Conservation (phyloP, 1,140 invertebrate species). For the Vanessa atalanta region DNA sequence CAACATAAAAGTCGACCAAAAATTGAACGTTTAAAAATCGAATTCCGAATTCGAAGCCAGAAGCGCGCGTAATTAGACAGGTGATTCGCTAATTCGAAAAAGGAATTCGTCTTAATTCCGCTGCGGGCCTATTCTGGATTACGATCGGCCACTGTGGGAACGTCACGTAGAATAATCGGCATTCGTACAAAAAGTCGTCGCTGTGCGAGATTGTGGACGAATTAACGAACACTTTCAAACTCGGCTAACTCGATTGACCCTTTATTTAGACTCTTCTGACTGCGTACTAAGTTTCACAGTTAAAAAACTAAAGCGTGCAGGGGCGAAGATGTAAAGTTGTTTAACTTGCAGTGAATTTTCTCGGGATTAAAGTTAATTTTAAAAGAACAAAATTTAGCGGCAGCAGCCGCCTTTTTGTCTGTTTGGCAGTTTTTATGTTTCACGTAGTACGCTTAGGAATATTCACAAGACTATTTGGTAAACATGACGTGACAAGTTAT, state of each 20-base stretch:
- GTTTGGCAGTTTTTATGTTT: slow-evolving; percentile 8
- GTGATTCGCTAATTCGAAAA: slow-evolving; percentile 74
- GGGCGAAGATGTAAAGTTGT: slow-evolving; percentile 16
- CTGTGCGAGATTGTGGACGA: slow-evolving; percentile 47
- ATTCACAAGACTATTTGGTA: background rate
- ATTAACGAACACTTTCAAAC: slow-evolving; percentile 6
- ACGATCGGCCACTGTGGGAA: slow-evolving; percentile 66
- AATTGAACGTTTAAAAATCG: slow-evolving; percentile 52
- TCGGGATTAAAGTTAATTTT: slow-evolving; percentile 30
- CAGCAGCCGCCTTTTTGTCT: background rate
- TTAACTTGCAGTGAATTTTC: slow-evolving; percentile 21
- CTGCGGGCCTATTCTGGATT: slow-evolving; percentile 48
- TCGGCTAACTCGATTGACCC: background rate
- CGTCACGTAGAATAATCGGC: slow-evolving; percentile 72
- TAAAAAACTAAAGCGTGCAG: background rate
- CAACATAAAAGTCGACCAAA: slow-evolving; percentile 23
- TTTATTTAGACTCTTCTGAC: slow-evolving; percentile 15
- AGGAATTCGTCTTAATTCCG: slow-evolving; percentile 68
- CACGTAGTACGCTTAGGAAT: background rate
- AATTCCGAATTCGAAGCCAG: slow-evolving; percentile 60
- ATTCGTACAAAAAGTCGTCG: slow-evolving; percentile 64
- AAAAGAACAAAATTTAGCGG: slow-evolving; percentile 7
- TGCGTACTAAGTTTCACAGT: slow-evolving; percentile 22
- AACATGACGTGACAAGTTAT: background rate
- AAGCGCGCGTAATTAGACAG: slow-evolving; percentile 68